Evolutionary conservation across 2,797 vertebrate genomes (phyloP).

Genomic region (Lagodon rhomboides): DNA sequence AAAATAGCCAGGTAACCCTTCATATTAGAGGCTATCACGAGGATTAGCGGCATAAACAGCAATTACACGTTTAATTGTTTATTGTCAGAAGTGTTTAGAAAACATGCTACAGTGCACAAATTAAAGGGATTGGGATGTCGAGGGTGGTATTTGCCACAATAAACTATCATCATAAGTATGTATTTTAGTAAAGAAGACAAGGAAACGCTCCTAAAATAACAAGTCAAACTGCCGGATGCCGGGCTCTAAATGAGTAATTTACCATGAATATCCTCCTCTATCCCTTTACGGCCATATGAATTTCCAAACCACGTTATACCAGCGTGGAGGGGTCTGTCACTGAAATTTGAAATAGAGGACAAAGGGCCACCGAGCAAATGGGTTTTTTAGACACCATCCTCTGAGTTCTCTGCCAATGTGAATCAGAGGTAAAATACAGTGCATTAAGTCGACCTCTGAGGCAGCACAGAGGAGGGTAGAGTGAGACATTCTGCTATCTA

Average conservation of each 20-base stretch:
- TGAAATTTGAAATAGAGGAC: slow-evolving; percentile 81
- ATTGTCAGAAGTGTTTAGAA: slow-evolving; percentile 75
- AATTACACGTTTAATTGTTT: slow-evolving; percentile 86
- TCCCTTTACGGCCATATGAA: slow-evolving; percentile 65
- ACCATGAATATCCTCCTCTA: slow-evolving; percentile 73
- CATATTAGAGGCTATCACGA: slow-evolving; percentile 82
- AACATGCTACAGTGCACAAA: slow-evolving; percentile 60
- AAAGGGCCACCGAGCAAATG: slow-evolving; percentile 77
- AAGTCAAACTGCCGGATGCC: slow-evolving; percentile 57
- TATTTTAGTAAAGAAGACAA: slow-evolving; percentile 54
- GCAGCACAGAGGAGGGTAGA: slow-evolving; percentile 80
- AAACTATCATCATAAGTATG: slow-evolving; percentile 43
- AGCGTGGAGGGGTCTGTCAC: slow-evolving; percentile 76
- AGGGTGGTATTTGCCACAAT: slow-evolving; percentile 30
- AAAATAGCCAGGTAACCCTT: slow-evolving; percentile 84
- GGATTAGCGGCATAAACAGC: slow-evolving; percentile 84
- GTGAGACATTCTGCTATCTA: slow-evolving; percentile 85
- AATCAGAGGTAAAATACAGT: slow-evolving; percentile 84
- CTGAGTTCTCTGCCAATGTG: slow-evolving; percentile 76
- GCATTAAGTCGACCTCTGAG: slow-evolving; percentile 83
- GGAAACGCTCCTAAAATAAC: slow-evolving; percentile 65
- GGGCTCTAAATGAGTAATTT: slow-evolving; percentile 75
- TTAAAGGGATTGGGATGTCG: slow-evolving; percentile 55
- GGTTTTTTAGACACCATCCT: slow-evolving; percentile 73
- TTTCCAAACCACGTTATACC: slow-evolving; percentile 71